Evolutionary conservation across 2,113 vertebrate species (phyloP), one percentile per base, ranked within the genome.

Genomic region (Trichechus manatus): DNA sequence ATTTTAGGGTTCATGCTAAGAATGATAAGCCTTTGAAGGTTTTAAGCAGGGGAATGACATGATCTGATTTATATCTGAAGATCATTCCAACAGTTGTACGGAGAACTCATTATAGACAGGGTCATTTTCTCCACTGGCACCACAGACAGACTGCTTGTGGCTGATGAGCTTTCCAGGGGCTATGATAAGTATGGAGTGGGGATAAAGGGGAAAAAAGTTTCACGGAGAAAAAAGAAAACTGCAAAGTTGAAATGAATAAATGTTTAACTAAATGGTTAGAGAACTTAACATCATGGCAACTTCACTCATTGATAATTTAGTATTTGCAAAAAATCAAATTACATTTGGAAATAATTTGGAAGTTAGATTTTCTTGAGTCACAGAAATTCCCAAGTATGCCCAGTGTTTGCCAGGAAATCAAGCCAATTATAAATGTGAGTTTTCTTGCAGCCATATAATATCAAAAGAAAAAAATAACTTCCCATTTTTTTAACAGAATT

Each of bases 361-460:
- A 91, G 79, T 95, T 90, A 78, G 66, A 89, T 82, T 82, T 90
- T 86, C 53, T 78, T 7, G 2, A 93, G n/a, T 95, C 94, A 72
- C 68, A 66, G 78, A 95, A 93, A 90, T 61, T 53, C 66, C 17
- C 44, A 92, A 79, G 25, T 64, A 96, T 75, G 63, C n/a, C 44
- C 31, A 53, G 63, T 3, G 25, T 70, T 22, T 84, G 78, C 83
- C 59, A 95, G 74, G 87, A 96, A 93, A 91, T 63, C 20, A 80
- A 93, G 82, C 14, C 56, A 80, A 53, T 66, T 63, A 77, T 61
- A 96, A 96, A 70, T 13, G 15, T 70, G 39, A 87, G 70, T 59
- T 88, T 91, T 93, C 72, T 39, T 80, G 36, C 33, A 88, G 59
- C 22, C 63, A 96, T 94, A 83, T 31, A 15, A 47, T 50, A 64